phyloP scores from a whole-genome alignment of 2,888 invertebrate species.

The Podotricha telesiphe region DNA sequence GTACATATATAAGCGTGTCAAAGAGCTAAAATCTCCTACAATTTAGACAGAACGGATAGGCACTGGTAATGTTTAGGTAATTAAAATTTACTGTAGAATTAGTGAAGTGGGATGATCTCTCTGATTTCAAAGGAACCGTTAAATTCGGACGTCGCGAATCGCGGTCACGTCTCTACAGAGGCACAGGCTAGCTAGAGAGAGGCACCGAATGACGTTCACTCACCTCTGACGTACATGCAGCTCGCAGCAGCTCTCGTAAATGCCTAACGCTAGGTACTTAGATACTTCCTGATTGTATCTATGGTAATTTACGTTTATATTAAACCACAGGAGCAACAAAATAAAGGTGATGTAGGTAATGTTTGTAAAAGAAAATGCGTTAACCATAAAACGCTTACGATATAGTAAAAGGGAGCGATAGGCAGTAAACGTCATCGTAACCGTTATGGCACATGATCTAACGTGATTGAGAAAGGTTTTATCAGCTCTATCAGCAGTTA shows the following conservation, averaged over 20 bases:
- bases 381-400: constrained; percentile 37
- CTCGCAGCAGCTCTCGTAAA: constrained; percentile 28
- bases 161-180: constrained; percentile 18
- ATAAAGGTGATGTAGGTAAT: constrained; percentile 1
- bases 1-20: constrained; percentile 35
- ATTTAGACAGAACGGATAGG: constrained; percentile 42
- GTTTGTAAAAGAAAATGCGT: constrained; percentile 24
- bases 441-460: constrained; percentile 41
- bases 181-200: neutral
- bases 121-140: constrained; percentile 60
- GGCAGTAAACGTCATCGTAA: constrained; percentile 40
- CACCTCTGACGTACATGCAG: constrained; percentile 5
- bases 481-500: constrained; percentile 45
- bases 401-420: constrained; percentile 27
- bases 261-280: constrained; percentile 34
- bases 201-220: neutral
- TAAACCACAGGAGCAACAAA: neutral
- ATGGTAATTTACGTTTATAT: constrained; percentile 12
- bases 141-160: constrained; percentile 40
- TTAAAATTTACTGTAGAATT: constrained; percentile 50
- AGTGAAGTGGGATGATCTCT: constrained; percentile 53
- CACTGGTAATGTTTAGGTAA: constrained; percentile 49
- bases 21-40: constrained; percentile 43
- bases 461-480: constrained; percentile 42
- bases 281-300: neutral